phyloP scores from a whole-genome alignment of 2,113 vertebrate species.

The Condylura cristata region DNA sequence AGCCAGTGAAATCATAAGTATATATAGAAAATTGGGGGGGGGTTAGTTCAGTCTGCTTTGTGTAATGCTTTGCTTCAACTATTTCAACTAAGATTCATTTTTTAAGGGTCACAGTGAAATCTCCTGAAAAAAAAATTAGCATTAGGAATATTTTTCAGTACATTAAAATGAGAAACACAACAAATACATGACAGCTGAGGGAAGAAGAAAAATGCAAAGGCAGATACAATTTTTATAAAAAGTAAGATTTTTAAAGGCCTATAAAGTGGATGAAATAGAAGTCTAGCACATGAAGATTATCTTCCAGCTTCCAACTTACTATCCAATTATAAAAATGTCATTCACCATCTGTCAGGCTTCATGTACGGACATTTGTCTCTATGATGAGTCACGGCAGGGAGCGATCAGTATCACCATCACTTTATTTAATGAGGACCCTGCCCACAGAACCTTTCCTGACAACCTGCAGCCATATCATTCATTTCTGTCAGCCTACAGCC shows the following conservation, averaged over 20 bases:
- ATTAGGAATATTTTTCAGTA: constrained; percentile 53
- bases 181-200: neutral
- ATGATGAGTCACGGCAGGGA: constrained; percentile 73
- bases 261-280: constrained; percentile 56
- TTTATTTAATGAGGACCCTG: constrained; percentile 76
- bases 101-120: constrained; percentile 38
- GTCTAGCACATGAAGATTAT: constrained; percentile 61
- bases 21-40: neutral
- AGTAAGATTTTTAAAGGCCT: constrained; percentile 49
- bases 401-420: constrained; percentile 66
- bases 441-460: constrained; percentile 42
- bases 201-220: constrained; percentile 63
- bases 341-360: constrained; percentile 76
- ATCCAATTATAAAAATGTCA: constrained; percentile 74
- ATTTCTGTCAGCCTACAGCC: constrained; percentile 56
- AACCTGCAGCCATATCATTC: constrained; percentile 53
- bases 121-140: constrained; percentile 1
- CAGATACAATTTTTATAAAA: constrained; percentile 64
- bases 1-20: constrained; percentile 54
- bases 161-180: constrained; percentile 35
- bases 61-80: constrained; percentile 60
- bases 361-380: constrained; percentile 73
- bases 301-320: constrained; percentile 74
- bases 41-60: constrained; percentile 61
- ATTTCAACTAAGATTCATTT: constrained; percentile 22